Conservation (phyloP, 2,113 vertebrate genomes). For the Neomonachus schauinslandi region DNA sequence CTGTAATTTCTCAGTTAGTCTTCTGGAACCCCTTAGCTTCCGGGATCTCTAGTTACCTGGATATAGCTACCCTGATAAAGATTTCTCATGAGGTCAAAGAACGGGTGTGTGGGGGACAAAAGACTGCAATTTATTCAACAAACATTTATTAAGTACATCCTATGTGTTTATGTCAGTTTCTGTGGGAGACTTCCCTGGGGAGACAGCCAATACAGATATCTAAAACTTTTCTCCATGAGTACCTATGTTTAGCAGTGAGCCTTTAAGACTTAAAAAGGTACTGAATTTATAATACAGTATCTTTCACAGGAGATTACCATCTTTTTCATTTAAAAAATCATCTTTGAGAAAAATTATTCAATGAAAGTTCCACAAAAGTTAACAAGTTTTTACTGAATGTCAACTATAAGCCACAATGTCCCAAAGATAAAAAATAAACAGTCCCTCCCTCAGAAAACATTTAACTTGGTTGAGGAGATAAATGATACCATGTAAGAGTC, state of each 20-base stretch:
- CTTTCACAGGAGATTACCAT: neutral
- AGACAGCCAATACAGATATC: neutral
- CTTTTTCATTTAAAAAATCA: conserved; percentile 36
- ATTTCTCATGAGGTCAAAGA: neutral
- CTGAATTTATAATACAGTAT: neutral
- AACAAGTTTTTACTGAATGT: neutral
- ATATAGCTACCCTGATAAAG: neutral
- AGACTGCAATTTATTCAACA: neutral
- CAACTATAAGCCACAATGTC: neutral
- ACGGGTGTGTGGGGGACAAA: neutral
- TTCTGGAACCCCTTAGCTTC: neutral
- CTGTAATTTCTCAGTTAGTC: conserved; percentile 4
- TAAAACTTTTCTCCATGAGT: conserved; percentile 19
- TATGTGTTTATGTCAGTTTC: neutral
- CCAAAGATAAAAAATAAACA: conserved; percentile 32
- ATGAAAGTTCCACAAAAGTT: neutral
- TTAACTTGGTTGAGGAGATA: neutral
- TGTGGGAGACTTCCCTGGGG: neutral
- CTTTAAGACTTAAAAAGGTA: neutral
- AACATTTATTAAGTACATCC: conserved; percentile 12
- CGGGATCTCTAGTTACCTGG: neutral
- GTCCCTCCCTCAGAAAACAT: neutral
- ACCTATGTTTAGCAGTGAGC: neutral
- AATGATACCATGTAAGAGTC: neutral
- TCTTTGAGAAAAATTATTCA: neutral